Evolutionary conservation across 2,113 vertebrate genomes (phyloP), one percentile per base, ranked within the genome.

Genomic region (Haplotaxodon microlepis): DNA sequence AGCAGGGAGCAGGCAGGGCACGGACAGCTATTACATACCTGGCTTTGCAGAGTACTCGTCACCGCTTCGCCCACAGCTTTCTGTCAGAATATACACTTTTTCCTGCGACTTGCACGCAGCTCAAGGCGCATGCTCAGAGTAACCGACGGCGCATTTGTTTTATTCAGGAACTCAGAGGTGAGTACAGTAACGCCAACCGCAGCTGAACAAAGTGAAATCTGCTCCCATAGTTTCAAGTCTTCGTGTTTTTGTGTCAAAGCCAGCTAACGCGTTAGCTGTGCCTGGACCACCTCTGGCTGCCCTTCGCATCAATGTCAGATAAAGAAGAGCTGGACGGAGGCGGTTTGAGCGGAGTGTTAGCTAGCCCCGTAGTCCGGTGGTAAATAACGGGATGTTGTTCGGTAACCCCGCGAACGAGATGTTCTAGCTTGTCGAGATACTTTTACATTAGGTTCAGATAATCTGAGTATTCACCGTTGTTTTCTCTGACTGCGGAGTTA

Each of bases 81-180:
- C 76, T 51, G 47, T 31, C 7, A 73, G 29, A 57, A 79, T 80
- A 59, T 63, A 66, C 6, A 19, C 79, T 61, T 45, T 59, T 61
- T 76, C 47, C 83, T 84, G 78, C 59, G 45, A 90, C 83, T 89
- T 88, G 66, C 7, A 57, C 83, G 11, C 54, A 12, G 91, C 90
- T 73, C 90, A 85, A 34, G 19, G 94, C 94, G 95, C 94, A 95
- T 96, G 95, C 95, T 87, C 95, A 94, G 85, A 93, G 82, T 13
- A 42, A 78, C 83, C 36, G 93, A 92, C 94, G 81, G 92, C 93
- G 95, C 95, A 90, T 93, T 90, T 89, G 90, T 93, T 91, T 94
- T 93, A 89, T 87, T 27, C 86, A 89, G 90, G 89, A 94, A 92
- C 86, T 90, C 89, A 17, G 92, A 93, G 96, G 96, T 97, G 94